A percentile compares a stretch with the other conserved stretches of the same genome.
Conservation (phyloP, 2,888 invertebrate species). For the Sericinus montela region DNA sequence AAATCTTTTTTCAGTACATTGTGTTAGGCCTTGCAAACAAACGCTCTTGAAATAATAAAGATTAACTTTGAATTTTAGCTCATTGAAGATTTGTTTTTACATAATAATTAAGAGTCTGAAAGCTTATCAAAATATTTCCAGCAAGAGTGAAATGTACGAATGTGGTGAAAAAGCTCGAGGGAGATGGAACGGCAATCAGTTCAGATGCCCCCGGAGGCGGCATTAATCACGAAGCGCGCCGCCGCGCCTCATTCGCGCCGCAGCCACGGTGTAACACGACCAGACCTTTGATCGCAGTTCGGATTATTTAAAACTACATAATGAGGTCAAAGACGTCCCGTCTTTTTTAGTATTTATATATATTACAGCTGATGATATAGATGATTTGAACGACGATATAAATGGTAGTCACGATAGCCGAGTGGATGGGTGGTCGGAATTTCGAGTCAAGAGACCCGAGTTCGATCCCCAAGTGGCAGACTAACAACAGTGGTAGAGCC, state of each 20-base stretch:
- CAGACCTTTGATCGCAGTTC: slow-evolving; percentile 13
- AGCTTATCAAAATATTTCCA: slow-evolving; percentile 20
- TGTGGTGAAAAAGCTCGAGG: slow-evolving; percentile 27
- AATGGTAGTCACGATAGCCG: no score
- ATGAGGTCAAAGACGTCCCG: slow-evolving; percentile 6
- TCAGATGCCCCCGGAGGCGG: slow-evolving; percentile 46
- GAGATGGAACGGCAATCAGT: slow-evolving; percentile 49
- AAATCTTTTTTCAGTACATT: no score
- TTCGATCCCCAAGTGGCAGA: no score
- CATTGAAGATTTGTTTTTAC: not conserved
- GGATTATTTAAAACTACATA: slow-evolving; percentile 12
- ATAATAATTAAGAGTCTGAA: slow-evolving; percentile 7
- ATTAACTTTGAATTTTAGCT: no score
- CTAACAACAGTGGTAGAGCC: no score
- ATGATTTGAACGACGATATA: no score
- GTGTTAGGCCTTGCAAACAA: no score
- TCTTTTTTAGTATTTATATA: not conserved
- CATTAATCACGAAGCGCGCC: slow-evolving; percentile 48
- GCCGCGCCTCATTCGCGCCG: slow-evolving; percentile 6
- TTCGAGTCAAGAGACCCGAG: no score
- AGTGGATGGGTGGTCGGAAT: no score
- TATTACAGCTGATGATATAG: no score
- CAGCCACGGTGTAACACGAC: slow-evolving; percentile 11
- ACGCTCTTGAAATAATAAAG: no score
- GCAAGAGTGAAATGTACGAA: slow-evolving; percentile 16